Evolutionary conservation across 1,140 invertebrate genomes (phyloP).

Genomic region (Trissolcus basalis): DNA sequence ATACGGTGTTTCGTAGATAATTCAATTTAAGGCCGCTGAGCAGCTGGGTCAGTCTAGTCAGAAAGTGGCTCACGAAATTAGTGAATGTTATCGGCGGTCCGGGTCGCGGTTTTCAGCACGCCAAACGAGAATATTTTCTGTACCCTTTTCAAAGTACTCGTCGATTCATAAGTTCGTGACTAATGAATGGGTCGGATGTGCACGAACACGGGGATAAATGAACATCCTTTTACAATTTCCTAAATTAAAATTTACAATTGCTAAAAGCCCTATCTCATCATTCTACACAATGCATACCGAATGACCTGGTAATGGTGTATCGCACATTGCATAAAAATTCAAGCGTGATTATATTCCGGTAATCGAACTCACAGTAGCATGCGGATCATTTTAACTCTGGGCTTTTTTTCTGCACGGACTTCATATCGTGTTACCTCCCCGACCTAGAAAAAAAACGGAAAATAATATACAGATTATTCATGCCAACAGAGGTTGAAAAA

Average conservation of each 20-base stretch:
- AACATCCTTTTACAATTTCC: slow-evolving; percentile 13
- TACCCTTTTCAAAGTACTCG: slow-evolving; percentile 17
- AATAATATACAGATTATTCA: neutral
- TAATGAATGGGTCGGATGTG: slow-evolving; percentile 21
- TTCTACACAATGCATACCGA: too few relatives aligned
- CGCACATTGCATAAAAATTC: too few relatives aligned
- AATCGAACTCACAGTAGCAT: too few relatives aligned
- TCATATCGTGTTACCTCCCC: too few relatives aligned
- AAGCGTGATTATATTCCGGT: too few relatives aligned
- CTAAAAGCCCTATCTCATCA: neutral
- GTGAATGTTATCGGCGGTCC: slow-evolving; percentile 54
- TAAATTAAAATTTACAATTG: neutral
- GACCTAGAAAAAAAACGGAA: too few relatives aligned
- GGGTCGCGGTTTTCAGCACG: slow-evolving; percentile 28
- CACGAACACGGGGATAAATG: slow-evolving; percentile 15
- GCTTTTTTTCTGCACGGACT: too few relatives aligned
- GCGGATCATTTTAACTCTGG: too few relatives aligned
- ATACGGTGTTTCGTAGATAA: slow-evolving; percentile 60
- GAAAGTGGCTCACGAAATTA: slow-evolving; percentile 56
- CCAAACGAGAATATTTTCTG: slow-evolving; percentile 22
- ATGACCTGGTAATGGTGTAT: too few relatives aligned
- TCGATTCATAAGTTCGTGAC: slow-evolving; percentile 28
- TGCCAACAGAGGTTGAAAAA: neutral
- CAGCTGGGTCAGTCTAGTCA: slow-evolving; percentile 36
- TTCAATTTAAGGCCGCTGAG: slow-evolving; percentile 62